These are phyloP conservation scores for Macaria notata DNA, from an alignment of 2,888 invertebrate species.

Conservation along the genomic window DNA sequence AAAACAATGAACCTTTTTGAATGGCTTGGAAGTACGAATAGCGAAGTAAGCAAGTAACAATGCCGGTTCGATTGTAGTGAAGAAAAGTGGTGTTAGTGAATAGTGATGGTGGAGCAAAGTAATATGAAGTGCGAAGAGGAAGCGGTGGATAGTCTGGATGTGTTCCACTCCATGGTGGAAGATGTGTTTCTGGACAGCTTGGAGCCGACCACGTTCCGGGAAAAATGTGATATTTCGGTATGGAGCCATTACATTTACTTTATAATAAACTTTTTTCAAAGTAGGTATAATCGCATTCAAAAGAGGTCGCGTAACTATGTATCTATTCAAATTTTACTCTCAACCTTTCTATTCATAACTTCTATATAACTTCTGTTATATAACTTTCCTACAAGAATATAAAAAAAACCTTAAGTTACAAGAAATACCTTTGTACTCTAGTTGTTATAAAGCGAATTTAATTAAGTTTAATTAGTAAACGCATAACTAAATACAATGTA, in stretches of 20 bases:
- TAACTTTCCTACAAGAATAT: too few relatives aligned
- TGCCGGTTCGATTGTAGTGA: conserved; percentile 30
- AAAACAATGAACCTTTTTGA: conserved; percentile 37
- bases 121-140: conserved; percentile 64
- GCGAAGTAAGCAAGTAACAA: conserved; percentile 11
- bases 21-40: conserved; percentile 11
- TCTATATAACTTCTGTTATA: too few relatives aligned
- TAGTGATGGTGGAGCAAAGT: conserved; percentile 66
- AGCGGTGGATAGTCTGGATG: conserved; percentile 69
- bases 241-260: conserved; percentile 27
- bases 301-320: too few relatives aligned
- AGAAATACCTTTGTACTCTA: too few relatives aligned
- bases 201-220: conserved; percentile 60
- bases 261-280: neutral
- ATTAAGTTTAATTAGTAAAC: too few relatives aligned
- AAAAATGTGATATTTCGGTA: conserved; percentile 58
- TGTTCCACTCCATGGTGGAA: conserved; percentile 49
- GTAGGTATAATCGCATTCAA: too few relatives aligned
- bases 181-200: conserved; percentile 71
- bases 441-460: too few relatives aligned
- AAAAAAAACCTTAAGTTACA: too few relatives aligned
- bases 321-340: too few relatives aligned
- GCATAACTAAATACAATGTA: too few relatives aligned
- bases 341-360: too few relatives aligned
- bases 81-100: conserved; percentile 24